A percentile compares a stretch with the other conserved stretches of the same genome.
phyloP scores from a whole-genome alignment of 2,888 invertebrate species.

The Plagodis dolabraria region DNA sequence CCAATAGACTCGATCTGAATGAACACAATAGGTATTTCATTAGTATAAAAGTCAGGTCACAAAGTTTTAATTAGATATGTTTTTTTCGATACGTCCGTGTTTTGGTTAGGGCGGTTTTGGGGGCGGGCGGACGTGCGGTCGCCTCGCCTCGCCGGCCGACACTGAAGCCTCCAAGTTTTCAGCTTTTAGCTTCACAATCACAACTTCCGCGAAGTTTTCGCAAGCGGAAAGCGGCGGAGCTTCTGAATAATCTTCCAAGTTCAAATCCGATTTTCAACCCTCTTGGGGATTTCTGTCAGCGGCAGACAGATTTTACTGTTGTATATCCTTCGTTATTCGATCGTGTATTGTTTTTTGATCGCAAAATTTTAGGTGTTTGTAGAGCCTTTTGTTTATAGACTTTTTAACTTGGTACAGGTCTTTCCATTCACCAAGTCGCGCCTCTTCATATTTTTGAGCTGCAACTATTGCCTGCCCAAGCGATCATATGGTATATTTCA shows the following conservation, averaged over 20 bases:
- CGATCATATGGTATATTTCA: no score
- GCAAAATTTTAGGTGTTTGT: no score
- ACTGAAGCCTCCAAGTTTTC: slow-evolving; percentile 42
- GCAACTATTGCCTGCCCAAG: no score
- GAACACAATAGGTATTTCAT: neutral
- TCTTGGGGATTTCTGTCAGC: slow-evolving; percentile 3
- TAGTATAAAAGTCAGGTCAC: slow-evolving; percentile 2
- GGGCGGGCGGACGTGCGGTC: slow-evolving; percentile 48
- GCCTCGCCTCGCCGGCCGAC: slow-evolving; percentile 45
- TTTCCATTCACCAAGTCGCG: no score
- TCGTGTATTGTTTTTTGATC: slow-evolving; percentile 16
- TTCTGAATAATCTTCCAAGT: slow-evolving; percentile 4
- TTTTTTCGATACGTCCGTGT: slow-evolving; percentile 16
- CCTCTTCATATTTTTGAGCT: no score
- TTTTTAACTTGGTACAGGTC: no score
- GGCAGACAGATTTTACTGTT: no score
- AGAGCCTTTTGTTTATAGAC: no score
- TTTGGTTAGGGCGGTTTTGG: slow-evolving; percentile 13
- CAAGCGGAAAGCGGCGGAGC: slow-evolving; percentile 3
- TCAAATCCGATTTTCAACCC: slow-evolving; percentile 8
- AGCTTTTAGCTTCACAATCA: slow-evolving; percentile 11
- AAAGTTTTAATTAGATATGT: slow-evolving; percentile 24
- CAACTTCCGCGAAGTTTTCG: slow-evolving; percentile 14
- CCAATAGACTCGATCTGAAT: neutral
- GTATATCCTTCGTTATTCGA: no score